Evolutionary conservation across 2,113 vertebrate species (phyloP).

Genomic region (Hypocryptadius cinnamomeus): DNA sequence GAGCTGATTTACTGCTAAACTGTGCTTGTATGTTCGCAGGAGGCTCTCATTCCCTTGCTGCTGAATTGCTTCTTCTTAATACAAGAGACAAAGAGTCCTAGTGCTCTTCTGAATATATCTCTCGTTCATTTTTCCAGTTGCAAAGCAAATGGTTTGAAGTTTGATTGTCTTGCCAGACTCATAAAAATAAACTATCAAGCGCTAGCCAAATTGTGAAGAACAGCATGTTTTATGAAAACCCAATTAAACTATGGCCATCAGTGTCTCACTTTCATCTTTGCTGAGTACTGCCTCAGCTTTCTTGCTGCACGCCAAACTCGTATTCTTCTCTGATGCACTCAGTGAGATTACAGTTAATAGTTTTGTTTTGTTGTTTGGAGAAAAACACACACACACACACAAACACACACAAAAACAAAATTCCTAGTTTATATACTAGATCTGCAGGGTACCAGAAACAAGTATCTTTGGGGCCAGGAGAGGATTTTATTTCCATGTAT

Average conservation of each 20-base stretch:
- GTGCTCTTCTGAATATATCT: background rate
- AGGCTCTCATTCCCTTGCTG: background rate
- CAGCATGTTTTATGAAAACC: constrained; percentile 51
- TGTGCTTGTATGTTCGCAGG: background rate
- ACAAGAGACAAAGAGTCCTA: background rate
- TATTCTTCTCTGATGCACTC: background rate
- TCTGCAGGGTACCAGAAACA: background rate
- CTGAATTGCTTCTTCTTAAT: background rate
- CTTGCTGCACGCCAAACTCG: background rate
- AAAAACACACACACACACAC: background rate
- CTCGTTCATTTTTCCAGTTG: constrained; percentile 24
- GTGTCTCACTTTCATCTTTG: constrained; percentile 44
- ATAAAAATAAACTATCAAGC: constrained; percentile 27
- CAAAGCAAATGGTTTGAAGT: constrained; percentile 25
- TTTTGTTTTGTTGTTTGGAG: background rate
- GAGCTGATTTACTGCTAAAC: constrained; percentile 42
- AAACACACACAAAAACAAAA: background rate
- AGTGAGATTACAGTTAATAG: constrained; percentile 3
- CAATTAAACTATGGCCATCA: constrained; percentile 20
- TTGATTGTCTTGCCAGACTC: constrained; percentile 46
- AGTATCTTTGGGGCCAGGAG: background rate
- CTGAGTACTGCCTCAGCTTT: background rate
- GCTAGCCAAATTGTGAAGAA: constrained; percentile 32
- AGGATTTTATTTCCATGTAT: background rate
- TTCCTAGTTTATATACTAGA: background rate